phyloP scores from a whole-genome alignment of 2,888 invertebrate species.

The Pycnomerus fuliginosus region DNA sequence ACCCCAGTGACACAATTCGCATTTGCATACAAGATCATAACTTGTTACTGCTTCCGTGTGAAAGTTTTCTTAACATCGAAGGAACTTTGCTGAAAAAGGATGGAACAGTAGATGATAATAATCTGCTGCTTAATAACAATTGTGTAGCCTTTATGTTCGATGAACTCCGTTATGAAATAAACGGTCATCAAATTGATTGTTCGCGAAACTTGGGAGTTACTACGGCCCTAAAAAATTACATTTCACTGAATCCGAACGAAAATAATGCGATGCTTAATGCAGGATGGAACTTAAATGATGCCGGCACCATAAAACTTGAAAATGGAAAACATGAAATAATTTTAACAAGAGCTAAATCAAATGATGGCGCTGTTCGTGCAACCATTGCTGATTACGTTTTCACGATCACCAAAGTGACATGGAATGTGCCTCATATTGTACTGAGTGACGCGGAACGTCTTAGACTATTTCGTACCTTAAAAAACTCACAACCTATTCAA shows the following conservation, averaged over 20 bases:
- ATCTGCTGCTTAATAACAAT: slow-evolving; percentile 7
- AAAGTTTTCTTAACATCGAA: slow-evolving; percentile 30
- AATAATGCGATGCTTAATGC: slow-evolving; percentile 9
- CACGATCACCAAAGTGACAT: slow-evolving; percentile 22
- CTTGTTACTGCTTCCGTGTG: slow-evolving; percentile 25
- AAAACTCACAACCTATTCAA: slow-evolving; percentile 15
- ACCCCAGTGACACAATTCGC: slow-evolving; percentile 39
- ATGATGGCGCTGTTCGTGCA: slow-evolving; percentile 32
- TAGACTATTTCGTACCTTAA: slow-evolving; percentile 18
- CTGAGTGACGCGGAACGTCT: slow-evolving; percentile 27
- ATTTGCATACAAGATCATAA: slow-evolving; percentile 38
- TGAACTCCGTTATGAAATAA: slow-evolving; percentile 26
- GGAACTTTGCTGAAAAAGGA: slow-evolving; percentile 15
- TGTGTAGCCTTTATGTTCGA: too few species aligned
- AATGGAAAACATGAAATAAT: slow-evolving; percentile 44
- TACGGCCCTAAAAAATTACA: slow-evolving; percentile 21
- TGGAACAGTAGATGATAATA: slow-evolving; percentile 3
- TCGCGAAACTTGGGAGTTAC: slow-evolving; percentile 23
- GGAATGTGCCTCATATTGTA: slow-evolving; percentile 29
- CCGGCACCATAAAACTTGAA: slow-evolving; percentile 3
- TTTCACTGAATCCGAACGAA: slow-evolving; percentile 12
- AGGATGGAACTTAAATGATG: slow-evolving; percentile 16
- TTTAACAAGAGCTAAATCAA: slow-evolving; percentile 35
- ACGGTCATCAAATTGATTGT: slow-evolving; percentile 27
- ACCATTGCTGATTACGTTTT: slow-evolving; percentile 5